phyloP scores from a whole-genome alignment of 1,140 invertebrate species.

The Calliopsis andreniformis region DNA sequence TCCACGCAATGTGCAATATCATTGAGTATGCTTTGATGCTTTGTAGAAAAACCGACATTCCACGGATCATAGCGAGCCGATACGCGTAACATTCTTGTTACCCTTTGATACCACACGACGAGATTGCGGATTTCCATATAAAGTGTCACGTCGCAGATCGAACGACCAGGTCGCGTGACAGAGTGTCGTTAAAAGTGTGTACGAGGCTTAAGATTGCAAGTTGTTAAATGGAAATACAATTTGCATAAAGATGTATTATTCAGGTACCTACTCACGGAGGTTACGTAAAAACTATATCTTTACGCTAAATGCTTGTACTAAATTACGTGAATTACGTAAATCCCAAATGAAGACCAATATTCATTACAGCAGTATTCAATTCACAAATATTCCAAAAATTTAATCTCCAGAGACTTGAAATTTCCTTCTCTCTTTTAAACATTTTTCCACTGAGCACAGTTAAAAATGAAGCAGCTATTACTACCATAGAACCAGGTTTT shows the following conservation, averaged over 20 bases:
- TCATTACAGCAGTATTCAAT: too few species aligned
- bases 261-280: neutral
- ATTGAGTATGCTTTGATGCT: conserved; percentile 9
- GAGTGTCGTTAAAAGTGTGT: neutral
- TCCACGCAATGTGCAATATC: conserved; percentile 6
- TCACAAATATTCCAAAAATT: too few species aligned
- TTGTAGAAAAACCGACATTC: conserved; percentile 11
- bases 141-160: conserved; percentile 10
- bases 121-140: conserved; percentile 27
- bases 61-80: conserved; percentile 10
- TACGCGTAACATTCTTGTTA: conserved; percentile 7
- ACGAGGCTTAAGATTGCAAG: conserved; percentile 15
- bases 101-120: conserved; percentile 20
- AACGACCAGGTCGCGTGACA: neutral
- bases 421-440: too few species aligned
- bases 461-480: too few species aligned
- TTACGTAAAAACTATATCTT: neutral
- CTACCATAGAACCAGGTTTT: too few species aligned
- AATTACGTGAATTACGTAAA: too few species aligned
- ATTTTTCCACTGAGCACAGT: too few species aligned
- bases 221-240: neutral
- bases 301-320: neutral
- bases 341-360: too few species aligned
- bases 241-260: neutral
- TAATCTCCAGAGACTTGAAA: too few species aligned